phyloP scores from a whole-genome alignment of 2,113 vertebrate genomes.

The Brienomyrus brachyistius region DNA sequence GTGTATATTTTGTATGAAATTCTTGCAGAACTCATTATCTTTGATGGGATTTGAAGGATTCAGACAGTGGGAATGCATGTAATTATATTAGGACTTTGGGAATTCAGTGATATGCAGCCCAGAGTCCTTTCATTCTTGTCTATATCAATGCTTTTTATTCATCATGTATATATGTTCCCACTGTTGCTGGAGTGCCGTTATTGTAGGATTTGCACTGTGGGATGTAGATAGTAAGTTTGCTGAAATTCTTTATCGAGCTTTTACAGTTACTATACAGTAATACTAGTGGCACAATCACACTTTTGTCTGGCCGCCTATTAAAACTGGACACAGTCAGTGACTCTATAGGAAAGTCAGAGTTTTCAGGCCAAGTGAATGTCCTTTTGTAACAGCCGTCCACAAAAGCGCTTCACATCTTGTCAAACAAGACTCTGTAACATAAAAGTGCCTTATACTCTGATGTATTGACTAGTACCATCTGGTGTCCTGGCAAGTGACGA shows the following conservation, averaged over 20 bases:
- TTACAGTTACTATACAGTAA: conserved; percentile 26
- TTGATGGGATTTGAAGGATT: not conserved
- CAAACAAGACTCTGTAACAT: conserved; percentile 45
- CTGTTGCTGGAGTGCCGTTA: conserved; percentile 28
- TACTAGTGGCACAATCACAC: conserved; percentile 42
- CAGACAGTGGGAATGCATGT: conserved; percentile 36
- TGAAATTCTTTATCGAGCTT: conserved; percentile 41
- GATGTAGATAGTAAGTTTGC: conserved; percentile 41
- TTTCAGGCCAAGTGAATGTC: conserved; percentile 48
- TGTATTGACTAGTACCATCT: conserved; percentile 51
- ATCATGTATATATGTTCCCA: conserved; percentile 32
- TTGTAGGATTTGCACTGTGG: conserved; percentile 40
- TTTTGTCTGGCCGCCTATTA: conserved; percentile 40
- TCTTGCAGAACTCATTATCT: conserved; percentile 38
- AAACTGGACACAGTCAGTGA: conserved; percentile 38
- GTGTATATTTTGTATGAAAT: conserved; percentile 17
- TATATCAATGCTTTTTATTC: conserved; percentile 36
- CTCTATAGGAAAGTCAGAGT: conserved; percentile 37
- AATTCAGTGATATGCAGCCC: conserved; percentile 31
- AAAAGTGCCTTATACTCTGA: conserved; percentile 47
- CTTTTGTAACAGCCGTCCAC: conserved; percentile 48
- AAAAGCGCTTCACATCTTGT: conserved; percentile 54
- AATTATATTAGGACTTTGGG: conserved; percentile 29
- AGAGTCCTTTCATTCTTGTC: conserved; percentile 33
- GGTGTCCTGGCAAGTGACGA: conserved; percentile 46